These are phyloP conservation scores for Hycleus phaleratus DNA, from an alignment of 1,140 invertebrate genomes.

Conservation along the genomic window DNA sequence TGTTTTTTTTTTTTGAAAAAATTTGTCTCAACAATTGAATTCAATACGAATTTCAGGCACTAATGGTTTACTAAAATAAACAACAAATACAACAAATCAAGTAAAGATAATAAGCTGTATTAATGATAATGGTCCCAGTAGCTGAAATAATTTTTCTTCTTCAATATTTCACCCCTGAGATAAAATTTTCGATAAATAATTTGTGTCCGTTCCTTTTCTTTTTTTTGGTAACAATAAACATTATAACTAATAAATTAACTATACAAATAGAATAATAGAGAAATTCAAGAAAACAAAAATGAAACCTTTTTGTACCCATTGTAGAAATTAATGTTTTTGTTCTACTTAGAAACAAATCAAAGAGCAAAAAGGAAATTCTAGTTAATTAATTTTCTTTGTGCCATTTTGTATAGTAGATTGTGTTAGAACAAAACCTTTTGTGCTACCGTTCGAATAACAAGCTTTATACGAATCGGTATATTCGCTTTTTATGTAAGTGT, in stretches of 20 bases:
- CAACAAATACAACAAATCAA: constrained; percentile 6
- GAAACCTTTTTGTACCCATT: too few relatives aligned
- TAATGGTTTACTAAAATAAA: constrained; percentile 9
- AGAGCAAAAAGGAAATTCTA: neutral
- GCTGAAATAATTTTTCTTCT: neutral
- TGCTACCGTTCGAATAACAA: constrained; percentile 58
- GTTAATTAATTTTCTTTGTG: constrained; percentile 27
- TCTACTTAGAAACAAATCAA: neutral
- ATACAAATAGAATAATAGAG: neutral
- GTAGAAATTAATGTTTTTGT: too few relatives aligned
- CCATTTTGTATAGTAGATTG: too few relatives aligned
- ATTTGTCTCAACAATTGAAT: neutral
- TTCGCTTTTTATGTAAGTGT: constrained; percentile 51
- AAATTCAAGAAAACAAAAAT: too few relatives aligned
- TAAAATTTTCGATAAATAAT: constrained; percentile 1
- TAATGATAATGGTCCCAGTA: constrained; percentile 17
- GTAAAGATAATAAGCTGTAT: neutral
- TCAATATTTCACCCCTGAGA: constrained; percentile 8
- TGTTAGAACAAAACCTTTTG: constrained; percentile 51
- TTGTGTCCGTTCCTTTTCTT: too few relatives aligned
- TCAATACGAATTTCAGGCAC: constrained; percentile 13
- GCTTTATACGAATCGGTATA: constrained; percentile 53
- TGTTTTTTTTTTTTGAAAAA: too few relatives aligned
- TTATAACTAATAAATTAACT: constrained; percentile 9
- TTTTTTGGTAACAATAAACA: neutral